Evolutionary conservation across 2,888 invertebrate genomes (phyloP), one percentile per base, ranked within the genome.

Genomic region (Periphyllus acericola): DNA sequence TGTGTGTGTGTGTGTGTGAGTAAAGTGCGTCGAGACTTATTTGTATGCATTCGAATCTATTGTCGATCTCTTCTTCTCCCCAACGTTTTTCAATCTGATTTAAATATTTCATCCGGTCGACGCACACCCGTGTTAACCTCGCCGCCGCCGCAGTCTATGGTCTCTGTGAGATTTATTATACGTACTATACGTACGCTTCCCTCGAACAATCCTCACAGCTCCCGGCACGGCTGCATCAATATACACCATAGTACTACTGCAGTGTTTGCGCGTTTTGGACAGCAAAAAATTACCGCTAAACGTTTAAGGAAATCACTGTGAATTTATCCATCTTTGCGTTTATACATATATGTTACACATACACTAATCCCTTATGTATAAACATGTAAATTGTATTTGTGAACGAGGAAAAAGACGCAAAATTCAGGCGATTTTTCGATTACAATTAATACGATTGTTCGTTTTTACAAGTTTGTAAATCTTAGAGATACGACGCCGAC

Each of bases 41-140:
- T 66, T 36, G 66, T 81, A 81, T 66, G 60, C 80, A 36, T 80
- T 40, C n/a, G 68, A 68, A 82, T 82, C 82, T 29, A 68, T 68
- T 68, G 81, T 25, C 46, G 79, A 19, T 79, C 60, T 66, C 29
- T 60, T 66, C 29, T 60, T 46, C 19, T 29, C 66, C 46, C 34
- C 40, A 17, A 34, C 34, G 34, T 32, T 68, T 60, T n/a, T 36
- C 68, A 46, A 81, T 81, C 68, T 29, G 81, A 81, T 81, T 81
- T 81, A 40, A 81, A 81, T 81, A 68, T 81, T 81, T 81, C 68
- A 81, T 81, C 46, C 40, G 40, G 29, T 72, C 36, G 79, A 36
- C 81, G 68, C 25, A 34, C 34, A 34, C 60, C 60, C 80, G 80
- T n/a, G 80, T 80, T 80, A 80, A 80, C 80, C 80, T 80, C 68